A percentile compares a stretch with the other conserved stretches of the same genome.
phyloP scores from a whole-genome alignment of 2,888 invertebrate species.

The Gastracanthus pulcherrimus region DNA sequence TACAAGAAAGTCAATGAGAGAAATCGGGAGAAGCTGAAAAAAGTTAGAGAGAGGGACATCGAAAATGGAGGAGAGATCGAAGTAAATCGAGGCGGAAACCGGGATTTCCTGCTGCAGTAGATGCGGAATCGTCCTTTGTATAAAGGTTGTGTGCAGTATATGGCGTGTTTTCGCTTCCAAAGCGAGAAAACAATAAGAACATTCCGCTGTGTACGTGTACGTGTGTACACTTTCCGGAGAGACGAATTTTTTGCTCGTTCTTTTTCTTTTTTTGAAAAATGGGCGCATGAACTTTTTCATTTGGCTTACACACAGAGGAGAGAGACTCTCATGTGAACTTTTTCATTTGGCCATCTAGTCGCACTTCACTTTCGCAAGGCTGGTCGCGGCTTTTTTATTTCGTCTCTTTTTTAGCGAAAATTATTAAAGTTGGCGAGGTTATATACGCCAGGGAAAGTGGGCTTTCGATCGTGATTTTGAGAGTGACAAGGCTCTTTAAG shows the following conservation, averaged over 20 bases:
- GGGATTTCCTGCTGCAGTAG: neutral
- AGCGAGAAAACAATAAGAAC: constrained; percentile 43
- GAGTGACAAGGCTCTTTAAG: neutral
- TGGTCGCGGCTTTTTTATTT: neutral
- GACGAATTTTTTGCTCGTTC: neutral
- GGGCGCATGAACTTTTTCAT: constrained; percentile 37
- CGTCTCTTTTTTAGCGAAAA: neutral
- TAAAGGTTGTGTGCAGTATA: neutral
- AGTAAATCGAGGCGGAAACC: constrained; percentile 28
- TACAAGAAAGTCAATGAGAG: neutral
- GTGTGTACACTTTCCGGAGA: too few species aligned
- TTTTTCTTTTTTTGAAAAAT: constrained; percentile 20
- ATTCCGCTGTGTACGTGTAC: neutral
- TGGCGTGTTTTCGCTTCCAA: constrained; percentile 14
- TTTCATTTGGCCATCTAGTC: constrained; percentile 38
- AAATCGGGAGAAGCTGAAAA: neutral
- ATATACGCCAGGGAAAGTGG: too few species aligned
- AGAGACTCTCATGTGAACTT: constrained; percentile 23
- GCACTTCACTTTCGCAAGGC: neutral
- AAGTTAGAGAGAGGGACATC: neutral
- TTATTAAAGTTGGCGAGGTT: too few species aligned
- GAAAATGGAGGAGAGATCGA: constrained; percentile 1
- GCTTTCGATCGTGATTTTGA: too few species aligned
- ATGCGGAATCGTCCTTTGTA: constrained; percentile 22
- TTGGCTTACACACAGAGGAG: neutral